Conservation (phyloP, 2,113 vertebrate genomes). For the Odobenus rosmarus region DNA sequence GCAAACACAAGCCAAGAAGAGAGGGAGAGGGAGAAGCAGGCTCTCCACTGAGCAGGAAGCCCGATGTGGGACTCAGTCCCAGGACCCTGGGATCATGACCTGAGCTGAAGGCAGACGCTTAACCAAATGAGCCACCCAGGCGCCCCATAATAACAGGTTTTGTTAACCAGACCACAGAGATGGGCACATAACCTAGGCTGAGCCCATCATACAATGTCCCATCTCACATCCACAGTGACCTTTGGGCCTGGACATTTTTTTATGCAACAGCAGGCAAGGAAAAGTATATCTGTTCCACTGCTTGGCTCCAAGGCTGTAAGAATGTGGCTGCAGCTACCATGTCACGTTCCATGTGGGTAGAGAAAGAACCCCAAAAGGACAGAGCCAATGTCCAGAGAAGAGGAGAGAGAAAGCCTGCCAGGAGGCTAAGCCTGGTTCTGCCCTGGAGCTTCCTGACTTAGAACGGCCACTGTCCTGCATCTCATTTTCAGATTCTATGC, state of each 20-base stretch:
- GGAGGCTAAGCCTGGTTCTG: neutral
- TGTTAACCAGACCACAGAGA: neutral
- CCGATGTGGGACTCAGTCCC: too few relatives aligned
- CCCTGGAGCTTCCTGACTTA: neutral
- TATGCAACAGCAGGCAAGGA: neutral
- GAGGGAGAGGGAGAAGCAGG: too few relatives aligned
- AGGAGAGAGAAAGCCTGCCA: neutral
- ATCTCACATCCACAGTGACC: neutral
- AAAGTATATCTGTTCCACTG: neutral
- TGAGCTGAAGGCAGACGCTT: too few relatives aligned
- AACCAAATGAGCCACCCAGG: too few relatives aligned
- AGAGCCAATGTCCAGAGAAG: neutral
- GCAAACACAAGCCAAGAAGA: too few relatives aligned
- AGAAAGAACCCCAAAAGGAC: neutral
- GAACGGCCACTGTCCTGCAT: neutral
- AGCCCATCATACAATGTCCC: neutral
- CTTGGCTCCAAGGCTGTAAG: neutral
- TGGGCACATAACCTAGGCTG: neutral
- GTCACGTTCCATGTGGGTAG: neutral
- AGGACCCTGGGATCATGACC: too few relatives aligned
- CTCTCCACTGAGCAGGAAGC: too few relatives aligned
- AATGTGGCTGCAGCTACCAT: neutral
- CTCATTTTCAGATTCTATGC: neutral
- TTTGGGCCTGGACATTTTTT: neutral
- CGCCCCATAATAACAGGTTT: neutral